Conservation (phyloP, 2,888 invertebrate genomes). For the Plutella xylostella region DNA sequence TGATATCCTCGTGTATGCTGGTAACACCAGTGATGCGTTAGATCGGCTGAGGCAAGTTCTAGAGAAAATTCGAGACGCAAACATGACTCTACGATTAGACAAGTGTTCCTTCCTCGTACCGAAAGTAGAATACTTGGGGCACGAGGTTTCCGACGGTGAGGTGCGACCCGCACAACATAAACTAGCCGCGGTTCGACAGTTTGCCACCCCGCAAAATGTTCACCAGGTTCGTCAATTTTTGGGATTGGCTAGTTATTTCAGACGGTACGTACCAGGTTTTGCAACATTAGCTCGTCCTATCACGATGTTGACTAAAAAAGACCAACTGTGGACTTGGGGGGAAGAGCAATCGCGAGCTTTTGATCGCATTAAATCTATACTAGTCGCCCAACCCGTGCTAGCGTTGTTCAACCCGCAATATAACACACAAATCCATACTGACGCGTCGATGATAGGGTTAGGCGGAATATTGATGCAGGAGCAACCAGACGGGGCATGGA, state of each 20-base stretch:
- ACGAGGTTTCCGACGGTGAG: slow-evolving; percentile 7
- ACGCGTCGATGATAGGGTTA: slow-evolving; percentile 10
- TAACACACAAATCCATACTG: slow-evolving; percentile 13
- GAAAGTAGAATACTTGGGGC: slow-evolving; percentile 9
- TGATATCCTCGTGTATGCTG: slow-evolving; percentile 14
- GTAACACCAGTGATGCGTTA: slow-evolving; percentile 6
- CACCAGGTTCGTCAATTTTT: slow-evolving; percentile 17
- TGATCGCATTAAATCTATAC: slow-evolving; percentile 1
- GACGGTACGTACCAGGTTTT: slow-evolving; percentile 15
- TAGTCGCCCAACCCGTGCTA: neutral
- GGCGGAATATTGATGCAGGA: slow-evolving; percentile 13
- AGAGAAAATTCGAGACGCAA: neutral
- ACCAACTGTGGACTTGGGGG: slow-evolving; percentile 6
- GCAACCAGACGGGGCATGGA: slow-evolving; percentile 6
- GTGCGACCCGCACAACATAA: slow-evolving; percentile 7
- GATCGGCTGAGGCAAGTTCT: slow-evolving; percentile 8
- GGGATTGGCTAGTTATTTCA: slow-evolving; percentile 15
- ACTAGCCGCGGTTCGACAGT: slow-evolving; percentile 6
- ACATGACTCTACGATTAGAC: slow-evolving; percentile 6
- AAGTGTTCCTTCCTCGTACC: slow-evolving; percentile 11
- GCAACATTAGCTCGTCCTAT: slow-evolving; percentile 14
- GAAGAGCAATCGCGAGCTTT: slow-evolving; percentile 7
- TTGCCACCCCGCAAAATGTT: slow-evolving; percentile 12
- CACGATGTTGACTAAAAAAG: slow-evolving; percentile 13
- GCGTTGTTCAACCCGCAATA: slow-evolving; percentile 6